Evolutionary conservation across 2,113 vertebrate genomes (phyloP).

Genomic region (Alligator sinensis): DNA sequence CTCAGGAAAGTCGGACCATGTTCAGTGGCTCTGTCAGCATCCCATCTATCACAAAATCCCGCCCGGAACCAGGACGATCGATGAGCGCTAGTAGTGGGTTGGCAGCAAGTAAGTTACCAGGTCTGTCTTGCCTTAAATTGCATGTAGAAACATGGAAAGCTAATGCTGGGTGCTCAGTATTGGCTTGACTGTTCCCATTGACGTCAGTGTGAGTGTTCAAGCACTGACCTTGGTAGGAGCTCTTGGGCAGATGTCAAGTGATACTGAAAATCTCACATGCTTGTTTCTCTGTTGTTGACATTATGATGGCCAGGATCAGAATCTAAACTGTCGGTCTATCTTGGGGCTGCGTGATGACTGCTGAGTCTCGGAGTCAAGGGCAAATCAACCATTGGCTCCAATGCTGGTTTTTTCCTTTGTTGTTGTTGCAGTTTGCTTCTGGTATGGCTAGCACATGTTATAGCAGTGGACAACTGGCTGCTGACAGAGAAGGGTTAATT

Average conservation of each 20-base stretch:
- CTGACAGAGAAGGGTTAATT: background rate
- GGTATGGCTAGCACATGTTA: background rate
- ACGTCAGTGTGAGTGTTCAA: background rate
- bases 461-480: background rate
- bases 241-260: background rate
- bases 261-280: background rate
- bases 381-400: background rate
- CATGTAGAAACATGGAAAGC: background rate
- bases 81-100: conserved; percentile 98
- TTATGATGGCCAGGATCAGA: background rate
- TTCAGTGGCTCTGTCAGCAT: conserved; percentile 99
- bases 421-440: background rate
- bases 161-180: too few species aligned
- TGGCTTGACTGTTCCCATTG: background rate
- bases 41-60: conserved; percentile 94
- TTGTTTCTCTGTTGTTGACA: background rate
- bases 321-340: background rate
- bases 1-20: conserved; percentile 92
- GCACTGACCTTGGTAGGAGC: background rate
- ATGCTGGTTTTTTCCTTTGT: background rate
- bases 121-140: background rate
- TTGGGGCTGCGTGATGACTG: background rate
- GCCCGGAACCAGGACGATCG: conserved; percentile 93
- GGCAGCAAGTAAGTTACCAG: conserved; percentile 89
- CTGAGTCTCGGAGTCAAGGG: background rate